phyloP scores from a whole-genome alignment of 2,113 vertebrate genomes.

The Leuciscus idus region DNA sequence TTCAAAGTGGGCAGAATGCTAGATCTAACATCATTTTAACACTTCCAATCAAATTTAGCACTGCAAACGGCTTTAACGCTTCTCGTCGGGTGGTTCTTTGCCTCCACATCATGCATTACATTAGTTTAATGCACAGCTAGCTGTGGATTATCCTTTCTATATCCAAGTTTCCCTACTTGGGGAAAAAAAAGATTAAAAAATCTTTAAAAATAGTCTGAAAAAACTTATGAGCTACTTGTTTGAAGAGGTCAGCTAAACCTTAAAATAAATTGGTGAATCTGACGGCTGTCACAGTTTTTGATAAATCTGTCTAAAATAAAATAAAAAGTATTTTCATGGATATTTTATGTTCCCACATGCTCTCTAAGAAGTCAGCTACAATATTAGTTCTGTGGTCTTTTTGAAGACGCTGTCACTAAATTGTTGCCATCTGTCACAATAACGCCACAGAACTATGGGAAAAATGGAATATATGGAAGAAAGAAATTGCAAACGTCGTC shows the following conservation, averaged over 20 bases:
- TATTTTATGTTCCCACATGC: constrained; percentile 5
- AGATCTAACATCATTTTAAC: too few relatives aligned
- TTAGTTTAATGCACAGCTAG: too few relatives aligned
- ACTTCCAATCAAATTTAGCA: too few relatives aligned
- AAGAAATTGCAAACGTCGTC: background rate
- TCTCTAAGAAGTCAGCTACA: background rate
- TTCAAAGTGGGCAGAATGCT: too few relatives aligned
- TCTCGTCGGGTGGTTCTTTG: too few relatives aligned
- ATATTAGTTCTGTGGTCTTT: constrained; percentile 18
- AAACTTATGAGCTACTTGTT: background rate
- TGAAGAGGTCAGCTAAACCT: background rate
- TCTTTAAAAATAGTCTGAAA: background rate
- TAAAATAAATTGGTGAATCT: background rate
- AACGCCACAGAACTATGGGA: background rate
- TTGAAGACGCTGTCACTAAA: constrained; percentile 4
- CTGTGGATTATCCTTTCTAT: too few relatives aligned
- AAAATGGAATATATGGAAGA: background rate
- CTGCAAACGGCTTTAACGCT: too few relatives aligned
- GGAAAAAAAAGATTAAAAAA: background rate
- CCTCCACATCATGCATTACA: too few relatives aligned
- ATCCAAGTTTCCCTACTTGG: too few relatives aligned
- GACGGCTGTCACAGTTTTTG: constrained; percentile 1
- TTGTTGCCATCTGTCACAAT: constrained; percentile 7
- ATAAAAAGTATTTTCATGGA: background rate
- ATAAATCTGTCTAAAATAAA: too few relatives aligned